Evolutionary conservation across 2,888 invertebrate species (phyloP).

Genomic region (Eupithecia dodoneata): DNA sequence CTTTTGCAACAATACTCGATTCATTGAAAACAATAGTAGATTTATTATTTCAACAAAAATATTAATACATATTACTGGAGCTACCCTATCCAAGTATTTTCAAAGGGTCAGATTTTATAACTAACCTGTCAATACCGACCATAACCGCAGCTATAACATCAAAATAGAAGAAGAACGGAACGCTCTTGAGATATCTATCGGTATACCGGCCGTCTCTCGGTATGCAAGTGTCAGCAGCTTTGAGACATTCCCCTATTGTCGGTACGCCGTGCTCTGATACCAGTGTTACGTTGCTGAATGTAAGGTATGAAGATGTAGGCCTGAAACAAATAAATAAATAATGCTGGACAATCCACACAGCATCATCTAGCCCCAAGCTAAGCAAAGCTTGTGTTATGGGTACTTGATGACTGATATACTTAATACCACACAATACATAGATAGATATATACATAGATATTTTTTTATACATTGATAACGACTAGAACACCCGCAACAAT

Average conservation of each 20-base stretch:
- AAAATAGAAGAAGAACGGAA: conserved; percentile 86
- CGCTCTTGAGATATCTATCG: conserved; percentile 81
- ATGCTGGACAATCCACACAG: no score
- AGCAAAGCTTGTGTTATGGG: no score
- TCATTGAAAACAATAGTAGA: not conserved
- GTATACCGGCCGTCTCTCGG: conserved; percentile 82
- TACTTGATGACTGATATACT: no score
- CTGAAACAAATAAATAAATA: conserved; percentile 50
- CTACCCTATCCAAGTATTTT: not conserved
- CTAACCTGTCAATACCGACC: conserved; percentile 83
- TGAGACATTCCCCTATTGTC: conserved; percentile 66
- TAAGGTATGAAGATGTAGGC: conserved; percentile 74
- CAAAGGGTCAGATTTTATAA: not conserved
- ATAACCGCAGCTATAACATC: conserved; percentile 86
- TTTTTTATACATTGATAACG: not conserved
- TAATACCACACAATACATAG: no score
- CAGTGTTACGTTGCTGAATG: conserved; percentile 88
- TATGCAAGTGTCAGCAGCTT: conserved; percentile 76
- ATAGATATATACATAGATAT: no score
- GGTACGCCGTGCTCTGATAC: conserved; percentile 87
- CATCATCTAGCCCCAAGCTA: no score
- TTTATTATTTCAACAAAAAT: not conserved
- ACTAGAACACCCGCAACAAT: no score
- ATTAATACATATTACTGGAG: not conserved
- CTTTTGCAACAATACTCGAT: not conserved